Base-by-base conservation (phyloP, 1,140 invertebrate species). In the Amphibalanus amphitrite region DNA sequence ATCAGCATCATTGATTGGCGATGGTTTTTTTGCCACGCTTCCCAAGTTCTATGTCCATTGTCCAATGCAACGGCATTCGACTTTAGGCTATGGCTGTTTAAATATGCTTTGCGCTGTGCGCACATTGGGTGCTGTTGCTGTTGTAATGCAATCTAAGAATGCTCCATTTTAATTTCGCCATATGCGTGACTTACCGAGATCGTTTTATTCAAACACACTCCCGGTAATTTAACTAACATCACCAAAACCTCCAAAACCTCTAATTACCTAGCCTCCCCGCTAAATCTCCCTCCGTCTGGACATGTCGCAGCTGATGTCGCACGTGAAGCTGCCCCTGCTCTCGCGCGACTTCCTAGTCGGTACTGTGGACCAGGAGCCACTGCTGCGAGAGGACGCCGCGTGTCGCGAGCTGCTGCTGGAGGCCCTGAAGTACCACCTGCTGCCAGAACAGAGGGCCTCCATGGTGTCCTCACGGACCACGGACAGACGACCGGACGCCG, bases 351-450 rank as follows among this genome's bases (percentile, higher is more conserved):
- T 88, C 75, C 79, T 88, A 0, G 86, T 88, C 83, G 83, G 82
- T 13, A 81, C 84, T 67, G 87, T 89, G 1, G 86, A 88, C 73
- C 81, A 84, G n/a, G 87, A 89, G 76, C 79, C 82, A 0, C 76
- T 89, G 3, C 85, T 88, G 30, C 79, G 85, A 29, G 84, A 85
- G 28, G 84, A 85, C 73, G 78, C 80, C 3, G 83, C 86, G 73
- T 86, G 86, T 74, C 85, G 87, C 74, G 86, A 88, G 74, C 77
- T 87, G 25, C 78, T 88, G n/a, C 79, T 88, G 29, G 87, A 88
- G 78, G 87, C 87, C 4, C 87, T 88, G 85, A 83, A 85, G 73
- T 88, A 88, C 76, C 87, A 88, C 78, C 76, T 89, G 29, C 79
- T 86, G 71, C 87, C 87, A 0, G 87, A 89, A 77, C 82, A 88